These are phyloP conservation scores for Hippocampus kuda DNA, from an alignment of 2,797 vertebrate species.

Conservation along the genomic window DNA sequence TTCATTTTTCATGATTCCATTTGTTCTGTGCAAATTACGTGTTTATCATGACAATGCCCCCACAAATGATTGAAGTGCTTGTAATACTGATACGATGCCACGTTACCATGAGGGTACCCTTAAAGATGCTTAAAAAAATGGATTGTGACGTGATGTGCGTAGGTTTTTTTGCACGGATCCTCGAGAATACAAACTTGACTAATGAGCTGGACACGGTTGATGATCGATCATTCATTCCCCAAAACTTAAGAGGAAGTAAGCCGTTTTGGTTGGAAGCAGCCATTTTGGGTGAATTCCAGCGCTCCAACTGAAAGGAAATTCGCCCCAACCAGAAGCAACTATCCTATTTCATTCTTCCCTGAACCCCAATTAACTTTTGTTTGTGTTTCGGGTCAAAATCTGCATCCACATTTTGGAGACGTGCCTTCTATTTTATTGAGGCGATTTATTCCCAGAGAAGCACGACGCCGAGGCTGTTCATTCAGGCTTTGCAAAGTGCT, in stretches of 20 bases:
- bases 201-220: no score
- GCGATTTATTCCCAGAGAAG: background rate
- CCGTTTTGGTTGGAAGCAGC: background rate
- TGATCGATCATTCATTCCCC: no score
- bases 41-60: background rate
- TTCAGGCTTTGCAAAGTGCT: background rate
- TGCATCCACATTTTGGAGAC: no score
- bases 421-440: no score
- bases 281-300: background rate
- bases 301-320: no score
- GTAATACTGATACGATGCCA: background rate
- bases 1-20: background rate
- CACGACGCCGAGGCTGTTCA: background rate
- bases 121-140: background rate
- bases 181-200: no score
- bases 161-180: no score
- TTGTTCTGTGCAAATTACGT: conserved; percentile 3
- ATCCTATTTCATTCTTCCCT: no score
- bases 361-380: no score
- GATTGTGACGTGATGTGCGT: background rate
- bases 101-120: background rate
- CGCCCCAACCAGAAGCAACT: no score
- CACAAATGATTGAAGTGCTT: background rate
- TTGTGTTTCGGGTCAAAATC: no score
- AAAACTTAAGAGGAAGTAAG: background rate